Base-by-base conservation (phyloP, 2,888 invertebrate species). In the Agonopterix heracliana region DNA sequence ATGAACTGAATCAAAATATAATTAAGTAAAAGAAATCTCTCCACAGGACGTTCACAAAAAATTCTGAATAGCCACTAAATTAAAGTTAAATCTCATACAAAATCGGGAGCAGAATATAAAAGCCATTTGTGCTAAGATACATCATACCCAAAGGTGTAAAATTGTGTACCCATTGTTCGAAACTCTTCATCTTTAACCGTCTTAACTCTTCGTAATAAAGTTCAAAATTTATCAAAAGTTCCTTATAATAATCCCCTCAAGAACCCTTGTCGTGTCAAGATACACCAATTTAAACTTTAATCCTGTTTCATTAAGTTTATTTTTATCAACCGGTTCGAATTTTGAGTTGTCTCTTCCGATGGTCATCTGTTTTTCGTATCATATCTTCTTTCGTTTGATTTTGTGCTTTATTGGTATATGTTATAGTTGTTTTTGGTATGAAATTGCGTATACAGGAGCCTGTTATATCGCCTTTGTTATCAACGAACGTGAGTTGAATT, bases 111-210 rank as follows among this genome's bases (percentile, higher is more conserved):
- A 60, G 53, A 57, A 61, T 63, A 67, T 66, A 66, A 64, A 53
- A 53, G 49, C 58, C 60, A 59, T 67, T 68, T 63, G 55, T 64
- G 63, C 61, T 60, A 61, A 63, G 58, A 63, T 61, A 61, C 66
- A 48, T 58, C 66, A 54, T 64, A 57, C 60, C 60, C 62, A 71
- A 66, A 66, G 59, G 68, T 67, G 65, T 69, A 60, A 74, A 72
- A 72, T 75, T 75, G 72, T 71, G 72, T 68, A 60, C 61, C 52
- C 57, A 74, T 78, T 79, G 77, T 77, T 60, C 55, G 47, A 53
- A 47, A 49, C 43, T 14, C 26, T 41, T 17, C 48, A 59, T 45
- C 51, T 49, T 58, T 55, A 58, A 54, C 1, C 41, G 51, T 46
- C 46, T 49, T 26, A 54, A 59, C 40, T 11, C 41, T 13, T 44